Percentiles rank a stretch among this genome's conserved stretches.
phyloP scores from a whole-genome alignment of 2,888 invertebrate genomes.

The Augochlorella aurata region DNA sequence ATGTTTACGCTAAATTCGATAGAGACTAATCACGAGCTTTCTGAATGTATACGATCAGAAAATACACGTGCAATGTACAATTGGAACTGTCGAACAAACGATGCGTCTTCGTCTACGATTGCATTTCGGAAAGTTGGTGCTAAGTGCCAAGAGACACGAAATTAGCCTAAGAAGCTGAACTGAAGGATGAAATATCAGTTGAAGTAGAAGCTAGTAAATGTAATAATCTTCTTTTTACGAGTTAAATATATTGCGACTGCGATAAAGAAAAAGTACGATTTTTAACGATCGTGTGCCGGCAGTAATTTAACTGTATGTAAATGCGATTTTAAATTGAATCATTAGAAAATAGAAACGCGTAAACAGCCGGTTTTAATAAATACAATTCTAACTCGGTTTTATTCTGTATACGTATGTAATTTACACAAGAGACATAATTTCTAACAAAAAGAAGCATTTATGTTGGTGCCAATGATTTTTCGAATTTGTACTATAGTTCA shows the following conservation, averaged over 20 bases:
- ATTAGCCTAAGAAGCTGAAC: constrained; percentile 49
- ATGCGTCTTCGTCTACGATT: constrained; percentile 50
- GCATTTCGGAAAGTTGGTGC: constrained; percentile 44
- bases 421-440: constrained; percentile 25
- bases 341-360: not conserved
- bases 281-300: constrained; percentile 22
- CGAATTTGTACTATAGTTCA: constrained; percentile 44
- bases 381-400: constrained; percentile 36
- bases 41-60: constrained; percentile 37
- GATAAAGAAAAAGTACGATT: constrained; percentile 4
- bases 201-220: constrained; percentile 32
- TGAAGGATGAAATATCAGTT: constrained; percentile 24
- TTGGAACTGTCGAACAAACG: constrained; percentile 3
- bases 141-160: constrained; percentile 51
- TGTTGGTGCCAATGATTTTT: constrained; percentile 62
- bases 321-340: constrained; percentile 29
- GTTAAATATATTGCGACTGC: constrained; percentile 2
- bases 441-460: constrained; percentile 61
- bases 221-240: constrained; percentile 39
- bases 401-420: constrained; percentile 17
- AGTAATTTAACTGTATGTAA: constrained; percentile 25
- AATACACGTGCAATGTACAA: not conserved
- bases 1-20: not conserved
- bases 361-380: constrained; percentile 10
- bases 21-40: constrained; percentile 20